Conservation (phyloP, 2,888 invertebrate species). For the Cataglyphis rosenhaueri region DNA sequence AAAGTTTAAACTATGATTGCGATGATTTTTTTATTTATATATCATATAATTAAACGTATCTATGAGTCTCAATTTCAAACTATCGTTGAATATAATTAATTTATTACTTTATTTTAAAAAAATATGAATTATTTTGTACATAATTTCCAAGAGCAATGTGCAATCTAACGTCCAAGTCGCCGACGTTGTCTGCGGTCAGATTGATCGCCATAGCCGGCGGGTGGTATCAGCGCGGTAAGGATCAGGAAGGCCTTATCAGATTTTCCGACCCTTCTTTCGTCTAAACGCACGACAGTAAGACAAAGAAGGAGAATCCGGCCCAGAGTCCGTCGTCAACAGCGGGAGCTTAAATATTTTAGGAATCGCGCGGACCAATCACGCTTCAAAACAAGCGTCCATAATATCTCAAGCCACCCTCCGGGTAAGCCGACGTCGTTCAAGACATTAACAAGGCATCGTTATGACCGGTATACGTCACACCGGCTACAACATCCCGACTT, state of each 20-base stretch:
- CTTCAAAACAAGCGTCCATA: slow-evolving; percentile 73
- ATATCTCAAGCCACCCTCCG: slow-evolving; percentile 77
- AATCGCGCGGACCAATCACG: slow-evolving; percentile 75
- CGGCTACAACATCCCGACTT: slow-evolving; percentile 65
- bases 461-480: slow-evolving; percentile 75
- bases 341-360: slow-evolving; percentile 84
- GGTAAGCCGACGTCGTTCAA: slow-evolving; percentile 71
- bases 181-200: slow-evolving; percentile 32
- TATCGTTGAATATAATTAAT: neutral
- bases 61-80: neutral
- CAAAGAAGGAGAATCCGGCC: slow-evolving; percentile 42
- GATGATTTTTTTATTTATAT: neutral
- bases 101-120: neutral
- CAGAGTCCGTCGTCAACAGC: slow-evolving; percentile 66
- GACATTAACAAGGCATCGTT: slow-evolving; percentile 85
- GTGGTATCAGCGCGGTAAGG: slow-evolving; percentile 76
- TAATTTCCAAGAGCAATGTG: slow-evolving; percentile 19
- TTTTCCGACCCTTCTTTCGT: slow-evolving; percentile 81
- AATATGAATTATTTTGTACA: slow-evolving; percentile 31
- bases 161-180: neutral
- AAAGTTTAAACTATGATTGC: neutral
- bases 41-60: neutral
- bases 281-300: slow-evolving; percentile 65
- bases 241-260: slow-evolving; percentile 85
- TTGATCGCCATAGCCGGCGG: slow-evolving; percentile 70